A percentile compares a stretch with the other conserved stretches of the same genome.
Conservation (phyloP, 2,888 invertebrate genomes). For the Tetragonisca angustula region DNA sequence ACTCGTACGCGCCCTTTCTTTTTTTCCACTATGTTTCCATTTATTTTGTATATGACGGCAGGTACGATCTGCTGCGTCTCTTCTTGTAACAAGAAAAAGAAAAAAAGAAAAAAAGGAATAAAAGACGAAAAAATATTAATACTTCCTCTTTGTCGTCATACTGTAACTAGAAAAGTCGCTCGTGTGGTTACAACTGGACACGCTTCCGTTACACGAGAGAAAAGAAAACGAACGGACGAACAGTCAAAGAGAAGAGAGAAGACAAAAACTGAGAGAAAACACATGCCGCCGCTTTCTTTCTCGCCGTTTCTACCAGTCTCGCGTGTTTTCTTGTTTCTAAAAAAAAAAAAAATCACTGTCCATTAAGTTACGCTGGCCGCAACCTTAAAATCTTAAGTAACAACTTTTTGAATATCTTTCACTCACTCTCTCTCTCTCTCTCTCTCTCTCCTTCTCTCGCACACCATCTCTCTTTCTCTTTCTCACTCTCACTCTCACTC, state of each 20-base stretch:
- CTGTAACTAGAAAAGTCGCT: slow-evolving; percentile 65
- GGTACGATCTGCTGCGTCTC: slow-evolving; percentile 60
- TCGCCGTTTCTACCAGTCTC: slow-evolving; percentile 25
- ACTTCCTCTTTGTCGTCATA: slow-evolving; percentile 67
- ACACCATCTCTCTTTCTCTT: neutral
- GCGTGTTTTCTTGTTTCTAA: slow-evolving; percentile 13
- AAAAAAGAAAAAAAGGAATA: slow-evolving; percentile 48
- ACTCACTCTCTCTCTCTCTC: neutral
- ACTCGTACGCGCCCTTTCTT: neutral
- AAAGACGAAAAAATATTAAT: slow-evolving; percentile 65
- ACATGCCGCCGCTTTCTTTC: slow-evolving; percentile 17
- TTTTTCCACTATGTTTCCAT: slow-evolving; percentile 54
- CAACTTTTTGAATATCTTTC: slow-evolving; percentile 19
- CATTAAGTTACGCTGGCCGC: slow-evolving; percentile 66
- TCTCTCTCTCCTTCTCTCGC: neutral
- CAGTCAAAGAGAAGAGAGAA: slow-evolving; percentile 13
- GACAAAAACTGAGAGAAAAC: slow-evolving; percentile 19
- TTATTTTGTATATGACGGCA: slow-evolving; percentile 66
- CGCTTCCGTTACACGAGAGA: slow-evolving; percentile 51
- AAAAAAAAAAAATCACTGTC: slow-evolving; percentile 39
- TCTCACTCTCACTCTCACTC: neutral
- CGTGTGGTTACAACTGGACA: slow-evolving; percentile 41
- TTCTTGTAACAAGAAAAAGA: slow-evolving; percentile 63
- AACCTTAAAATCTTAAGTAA: slow-evolving; percentile 59
- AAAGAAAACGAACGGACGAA: neutral